Percentiles rank a stretch among this genome's conserved stretches.
Evolutionary conservation across 2,797 vertebrate genomes (phyloP).

Genomic region (Trichosurus vulpecula): DNA sequence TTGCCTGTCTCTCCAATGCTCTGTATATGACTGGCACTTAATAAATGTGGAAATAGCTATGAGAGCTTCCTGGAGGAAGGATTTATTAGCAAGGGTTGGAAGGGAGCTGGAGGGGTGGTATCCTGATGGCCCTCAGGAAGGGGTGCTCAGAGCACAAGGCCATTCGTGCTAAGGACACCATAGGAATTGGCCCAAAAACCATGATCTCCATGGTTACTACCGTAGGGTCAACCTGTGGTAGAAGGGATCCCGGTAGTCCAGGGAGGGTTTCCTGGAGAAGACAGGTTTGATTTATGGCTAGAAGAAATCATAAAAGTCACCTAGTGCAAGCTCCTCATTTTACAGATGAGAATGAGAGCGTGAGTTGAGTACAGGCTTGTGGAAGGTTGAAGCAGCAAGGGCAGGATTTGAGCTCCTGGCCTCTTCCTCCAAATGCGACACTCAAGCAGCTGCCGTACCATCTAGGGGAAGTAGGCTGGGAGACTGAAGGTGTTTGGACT

Average conservation of each 20-base stretch:
- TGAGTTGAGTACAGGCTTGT: not conserved
- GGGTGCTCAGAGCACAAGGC: not conserved
- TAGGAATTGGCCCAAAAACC: not conserved
- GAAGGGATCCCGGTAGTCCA: not conserved
- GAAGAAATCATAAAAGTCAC: not conserved
- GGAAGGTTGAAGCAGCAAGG: fast-evolving
- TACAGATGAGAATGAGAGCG: not conserved
- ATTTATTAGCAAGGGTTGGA: not conserved
- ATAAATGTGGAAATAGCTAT: not conserved
- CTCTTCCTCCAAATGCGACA: not conserved
- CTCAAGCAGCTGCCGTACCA: not conserved
- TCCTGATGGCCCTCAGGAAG: not conserved
- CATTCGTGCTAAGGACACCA: not conserved
- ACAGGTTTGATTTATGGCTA: not conserved
- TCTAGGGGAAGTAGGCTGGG: not conserved
- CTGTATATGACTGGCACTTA: not conserved
- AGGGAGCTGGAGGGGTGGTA: not conserved
- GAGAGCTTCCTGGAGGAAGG: not conserved
- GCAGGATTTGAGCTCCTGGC: not conserved
- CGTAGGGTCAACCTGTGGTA: not conserved
- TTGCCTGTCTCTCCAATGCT: not conserved
- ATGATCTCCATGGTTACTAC: not conserved
- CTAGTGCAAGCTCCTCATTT: not conserved
- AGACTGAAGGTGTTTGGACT: not conserved
- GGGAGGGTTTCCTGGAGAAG: not conserved